Evolutionary conservation across 2,797 vertebrate species (phyloP).

Genomic region (Sebastes paucispinis): DNA sequence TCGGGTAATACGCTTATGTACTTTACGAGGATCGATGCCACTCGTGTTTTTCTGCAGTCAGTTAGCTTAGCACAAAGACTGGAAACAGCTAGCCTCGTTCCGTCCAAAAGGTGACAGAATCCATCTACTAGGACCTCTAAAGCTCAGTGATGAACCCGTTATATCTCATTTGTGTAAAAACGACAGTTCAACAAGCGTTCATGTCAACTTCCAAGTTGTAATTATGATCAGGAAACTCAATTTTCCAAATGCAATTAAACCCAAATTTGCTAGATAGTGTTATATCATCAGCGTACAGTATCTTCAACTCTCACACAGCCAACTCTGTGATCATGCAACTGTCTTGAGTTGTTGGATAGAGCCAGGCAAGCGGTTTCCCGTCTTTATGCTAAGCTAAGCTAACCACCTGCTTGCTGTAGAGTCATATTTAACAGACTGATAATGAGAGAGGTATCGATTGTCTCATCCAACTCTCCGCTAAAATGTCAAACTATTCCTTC

Average conservation of each 20-base stretch:
- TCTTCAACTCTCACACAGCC: neutral
- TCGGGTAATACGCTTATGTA: no score
- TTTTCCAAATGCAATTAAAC: neutral
- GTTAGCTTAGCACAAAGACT: no score
- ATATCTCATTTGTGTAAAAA: neutral
- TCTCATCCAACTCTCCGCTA: neutral
- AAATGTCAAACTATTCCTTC: neutral
- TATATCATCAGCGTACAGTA: neutral
- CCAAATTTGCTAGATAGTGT: neutral
- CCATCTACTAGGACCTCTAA: neutral
- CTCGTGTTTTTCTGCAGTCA: no score
- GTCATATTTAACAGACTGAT: neutral
- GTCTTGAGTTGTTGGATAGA: neutral
- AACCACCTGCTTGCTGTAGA: neutral
- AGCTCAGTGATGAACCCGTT: neutral
- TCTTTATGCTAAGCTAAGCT: slow-evolving; percentile 14
- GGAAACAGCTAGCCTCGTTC: no score
- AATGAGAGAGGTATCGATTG: neutral
- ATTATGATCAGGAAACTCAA: neutral
- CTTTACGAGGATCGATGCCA: no score
- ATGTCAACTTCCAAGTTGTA: neutral
- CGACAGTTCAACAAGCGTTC: neutral
- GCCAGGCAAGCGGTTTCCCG: neutral
- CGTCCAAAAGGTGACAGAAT: neutral
- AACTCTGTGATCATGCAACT: neutral